These are phyloP conservation scores for Platichthys flesus DNA, from an alignment of 2,113 vertebrate genomes.

Conservation along the genomic window DNA sequence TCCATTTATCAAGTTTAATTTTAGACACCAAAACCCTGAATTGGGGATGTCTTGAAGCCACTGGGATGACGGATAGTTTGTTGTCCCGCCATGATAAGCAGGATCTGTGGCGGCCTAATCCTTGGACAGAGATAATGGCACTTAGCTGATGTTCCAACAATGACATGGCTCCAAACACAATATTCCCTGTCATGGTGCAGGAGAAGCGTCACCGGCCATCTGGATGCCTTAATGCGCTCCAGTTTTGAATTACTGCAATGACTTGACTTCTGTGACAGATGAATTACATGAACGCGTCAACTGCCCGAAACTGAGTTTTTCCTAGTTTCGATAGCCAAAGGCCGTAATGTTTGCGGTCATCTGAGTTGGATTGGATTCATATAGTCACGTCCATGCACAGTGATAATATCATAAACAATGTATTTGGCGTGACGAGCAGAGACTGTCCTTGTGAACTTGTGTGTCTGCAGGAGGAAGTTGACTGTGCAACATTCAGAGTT, in stretches of 20 bases:
- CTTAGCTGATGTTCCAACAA: conserved; percentile 75
- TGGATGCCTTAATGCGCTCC: conserved; percentile 66
- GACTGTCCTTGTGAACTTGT: conserved; percentile 61
- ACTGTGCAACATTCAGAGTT: conserved; percentile 28
- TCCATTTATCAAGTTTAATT: conserved; percentile 47
- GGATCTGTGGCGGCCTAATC: conserved; percentile 73
- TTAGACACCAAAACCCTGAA: conserved; percentile 49
- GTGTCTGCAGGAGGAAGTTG: conserved; percentile 28
- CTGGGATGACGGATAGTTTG: conserved; percentile 54
- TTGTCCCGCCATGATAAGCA: conserved; percentile 74
- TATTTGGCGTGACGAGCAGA: conserved; percentile 51
- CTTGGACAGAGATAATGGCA: conserved; percentile 72
- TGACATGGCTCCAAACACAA: conserved; percentile 69
- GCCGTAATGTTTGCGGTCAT: conserved; percentile 52
- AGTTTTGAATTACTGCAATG: conserved; percentile 70
- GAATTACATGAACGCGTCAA: conserved; percentile 62
- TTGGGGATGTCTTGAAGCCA: conserved; percentile 33
- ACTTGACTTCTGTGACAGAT: conserved; percentile 73
- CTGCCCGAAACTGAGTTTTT: conserved; percentile 58
- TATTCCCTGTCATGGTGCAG: conserved; percentile 61
- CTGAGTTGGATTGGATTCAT: conserved; percentile 51
- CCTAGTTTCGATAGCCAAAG: conserved; percentile 61
- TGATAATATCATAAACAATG: conserved; percentile 54
- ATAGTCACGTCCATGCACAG: background rate
- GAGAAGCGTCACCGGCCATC: conserved; percentile 66